Percentiles rank a stretch among this genome's conserved stretches.
These are phyloP conservation scores for Cyphomyrmex costatus DNA, from an alignment of 1,140 invertebrate genomes.

Conservation along the genomic window DNA sequence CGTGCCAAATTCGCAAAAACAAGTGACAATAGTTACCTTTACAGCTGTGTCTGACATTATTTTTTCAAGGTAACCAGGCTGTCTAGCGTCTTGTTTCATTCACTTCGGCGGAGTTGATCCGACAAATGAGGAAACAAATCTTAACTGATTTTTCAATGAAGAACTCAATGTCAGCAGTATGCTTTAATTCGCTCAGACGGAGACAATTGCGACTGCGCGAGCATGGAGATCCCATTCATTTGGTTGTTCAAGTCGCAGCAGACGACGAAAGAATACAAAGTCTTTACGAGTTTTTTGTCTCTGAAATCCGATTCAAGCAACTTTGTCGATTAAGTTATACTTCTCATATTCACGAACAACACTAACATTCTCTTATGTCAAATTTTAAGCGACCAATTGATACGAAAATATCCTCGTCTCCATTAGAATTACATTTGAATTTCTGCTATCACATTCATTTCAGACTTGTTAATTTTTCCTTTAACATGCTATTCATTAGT, in stretches of 20 bases:
- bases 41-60: slow-evolving; percentile 75
- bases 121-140: neutral
- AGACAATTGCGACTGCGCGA: slow-evolving; percentile 6
- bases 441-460: neutral
- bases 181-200: neutral
- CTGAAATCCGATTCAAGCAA: neutral
- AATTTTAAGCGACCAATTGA: neutral
- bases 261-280: neutral
- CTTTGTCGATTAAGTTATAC: neutral
- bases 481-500: neutral
- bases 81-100: neutral
- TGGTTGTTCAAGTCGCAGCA: neutral
- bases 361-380: neutral
- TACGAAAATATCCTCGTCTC: too few species aligned
- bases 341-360: neutral
- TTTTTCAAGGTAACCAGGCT: neutral
- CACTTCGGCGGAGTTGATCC: neutral
- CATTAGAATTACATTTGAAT: neutral
- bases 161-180: neutral
- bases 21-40: slow-evolving; percentile 70
- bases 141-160: neutral
- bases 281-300: neutral
- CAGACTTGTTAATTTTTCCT: neutral
- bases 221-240: neutral
- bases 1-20: neutral